Base-by-base conservation (phyloP, 2,113 vertebrate genomes). In the Cercopithecus mona region DNA sequence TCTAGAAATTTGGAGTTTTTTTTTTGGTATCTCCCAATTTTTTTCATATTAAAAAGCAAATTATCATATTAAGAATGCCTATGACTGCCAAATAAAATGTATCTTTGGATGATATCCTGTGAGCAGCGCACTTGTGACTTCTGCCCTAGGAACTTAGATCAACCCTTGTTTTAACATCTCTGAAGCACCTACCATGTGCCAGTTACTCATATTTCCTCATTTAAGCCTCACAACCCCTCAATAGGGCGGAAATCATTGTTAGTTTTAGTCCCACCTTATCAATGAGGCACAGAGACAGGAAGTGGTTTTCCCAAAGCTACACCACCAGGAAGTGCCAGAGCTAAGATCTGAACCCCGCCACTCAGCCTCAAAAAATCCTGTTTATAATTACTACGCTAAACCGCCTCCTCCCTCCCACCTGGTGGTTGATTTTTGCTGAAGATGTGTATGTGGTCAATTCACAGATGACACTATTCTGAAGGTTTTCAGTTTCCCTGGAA, bases 161-260 rank as follows among this genome's bases (percentile, higher is more conserved):
- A 17, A 20, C 10, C 38, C 86, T 35, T 50, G 27, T 40, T 66
- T 32, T 30, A 27, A 20, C 40, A 13, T 45, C 35, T 30, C 2
- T 35, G 7, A 92, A 8, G 78, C 12, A 10, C 61, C 59, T 66
- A 4, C 3, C 27, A 1, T 10, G 27, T 9, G 0, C 48, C 43
- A 0, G 8, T 50, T 6, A 32, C 32, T 38, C 20, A 7, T 0
- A 11, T 8, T 6, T 2, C 11, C 7, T 66, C 27, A 0, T 9
- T 4, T 6, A 4, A 3, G 10, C 16, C 8, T 40, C 38, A 13
- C 0, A 4, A 40, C 1, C 6, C 0, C 57, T 30, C 14, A 0
- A 0, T 1, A 12, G 22, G 43, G 27, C 50, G 17, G 5, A 6
- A 1, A 25, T 38, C 12, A 0, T 30, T 12, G 6, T 64, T 32